Conservation (phyloP, 2,113 vertebrate species). For the Pedionomus torquatus region DNA sequence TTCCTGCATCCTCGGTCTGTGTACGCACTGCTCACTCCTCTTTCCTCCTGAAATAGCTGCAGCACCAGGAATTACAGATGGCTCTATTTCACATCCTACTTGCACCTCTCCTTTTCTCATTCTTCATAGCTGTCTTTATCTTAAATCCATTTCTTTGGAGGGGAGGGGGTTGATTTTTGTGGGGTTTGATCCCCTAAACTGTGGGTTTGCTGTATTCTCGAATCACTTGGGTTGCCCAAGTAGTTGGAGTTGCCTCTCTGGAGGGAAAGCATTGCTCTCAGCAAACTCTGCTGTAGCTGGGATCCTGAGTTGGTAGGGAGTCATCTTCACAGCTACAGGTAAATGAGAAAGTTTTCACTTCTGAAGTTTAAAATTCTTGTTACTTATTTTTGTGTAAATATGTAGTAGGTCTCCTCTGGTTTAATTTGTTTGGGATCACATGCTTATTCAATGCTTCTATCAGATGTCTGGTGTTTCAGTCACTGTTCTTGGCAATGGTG, state of each 20-base stretch:
- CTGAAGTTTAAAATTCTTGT: not conserved
- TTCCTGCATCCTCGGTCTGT: not conserved
- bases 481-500: not conserved
- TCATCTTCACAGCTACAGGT: not conserved
- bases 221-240: not conserved
- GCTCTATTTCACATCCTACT: not conserved
- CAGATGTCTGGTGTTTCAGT: not conserved
- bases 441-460: fast-evolving
- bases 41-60: not conserved
- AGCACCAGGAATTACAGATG: not conserved
- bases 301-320: not conserved
- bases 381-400: not conserved
- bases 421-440: not conserved
- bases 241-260: not conserved
- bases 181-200: not conserved
- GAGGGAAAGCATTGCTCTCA: not conserved
- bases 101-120: not conserved
- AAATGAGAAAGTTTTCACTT: not conserved
- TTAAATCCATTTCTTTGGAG: not conserved
- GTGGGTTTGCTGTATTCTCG: not conserved
- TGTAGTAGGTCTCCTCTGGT: not conserved
- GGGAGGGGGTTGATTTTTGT: fast-evolving
- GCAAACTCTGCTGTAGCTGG: not conserved
- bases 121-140: not conserved
- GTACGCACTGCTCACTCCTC: not conserved